These are phyloP conservation scores for Natator depressus DNA, from an alignment of 2,113 vertebrate genomes.

Conservation along the genomic window DNA sequence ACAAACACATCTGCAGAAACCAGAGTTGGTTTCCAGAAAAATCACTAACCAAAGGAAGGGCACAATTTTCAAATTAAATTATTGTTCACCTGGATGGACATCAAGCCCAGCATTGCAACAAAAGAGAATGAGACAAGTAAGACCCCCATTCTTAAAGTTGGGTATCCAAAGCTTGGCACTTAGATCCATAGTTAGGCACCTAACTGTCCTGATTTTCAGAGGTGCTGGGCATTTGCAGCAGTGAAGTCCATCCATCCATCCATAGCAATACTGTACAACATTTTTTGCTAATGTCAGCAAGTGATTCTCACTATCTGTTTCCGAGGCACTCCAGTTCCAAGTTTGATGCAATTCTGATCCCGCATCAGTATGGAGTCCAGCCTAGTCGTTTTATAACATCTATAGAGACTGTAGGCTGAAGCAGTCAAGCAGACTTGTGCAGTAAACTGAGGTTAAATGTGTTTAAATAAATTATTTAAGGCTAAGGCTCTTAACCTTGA, in stretches of 20 bases:
- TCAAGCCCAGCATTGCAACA: neutral
- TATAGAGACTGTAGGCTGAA: neutral
- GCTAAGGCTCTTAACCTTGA: neutral
- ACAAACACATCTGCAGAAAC: neutral
- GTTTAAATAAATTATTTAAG: neutral
- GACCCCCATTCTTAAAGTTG: rapidly evolving
- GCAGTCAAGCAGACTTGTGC: neutral
- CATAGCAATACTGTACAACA: neutral
- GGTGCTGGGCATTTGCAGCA: neutral
- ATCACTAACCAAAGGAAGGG: neutral
- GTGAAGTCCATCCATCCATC: neutral
- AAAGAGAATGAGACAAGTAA: neutral
- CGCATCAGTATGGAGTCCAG: neutral
- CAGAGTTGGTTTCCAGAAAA: neutral
- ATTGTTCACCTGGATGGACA: rapidly evolving
- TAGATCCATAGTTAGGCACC: neutral
- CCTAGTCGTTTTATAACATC: neutral
- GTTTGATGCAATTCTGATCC: neutral
- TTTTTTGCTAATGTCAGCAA: neutral
- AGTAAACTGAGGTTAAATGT: neutral
- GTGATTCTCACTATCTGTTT: neutral
- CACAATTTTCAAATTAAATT: neutral
- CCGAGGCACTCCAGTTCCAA: neutral
- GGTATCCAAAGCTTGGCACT: neutral
- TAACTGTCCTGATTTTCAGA: neutral